phyloP scores from a whole-genome alignment of 92 coral and sea anemone genomes.

The Chrysogorgia sp. region DNA sequence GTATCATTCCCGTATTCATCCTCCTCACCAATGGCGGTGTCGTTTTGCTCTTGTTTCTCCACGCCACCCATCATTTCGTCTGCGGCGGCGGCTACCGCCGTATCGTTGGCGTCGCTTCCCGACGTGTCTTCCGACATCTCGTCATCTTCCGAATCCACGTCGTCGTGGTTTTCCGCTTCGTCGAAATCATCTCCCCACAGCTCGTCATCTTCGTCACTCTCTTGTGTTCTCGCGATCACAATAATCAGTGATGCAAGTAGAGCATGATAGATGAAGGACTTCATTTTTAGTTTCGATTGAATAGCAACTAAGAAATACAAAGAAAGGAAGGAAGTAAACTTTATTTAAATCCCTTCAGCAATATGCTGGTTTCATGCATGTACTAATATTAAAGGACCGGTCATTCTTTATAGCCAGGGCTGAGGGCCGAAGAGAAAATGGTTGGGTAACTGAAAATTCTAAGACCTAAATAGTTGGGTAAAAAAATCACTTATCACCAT shows the following conservation, averaged over 20 bases:
- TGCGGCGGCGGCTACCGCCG: not conserved
- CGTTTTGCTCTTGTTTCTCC: not conserved
- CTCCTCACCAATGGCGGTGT: not conserved
- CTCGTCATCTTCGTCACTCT: not conserved
- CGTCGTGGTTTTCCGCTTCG: not conserved
- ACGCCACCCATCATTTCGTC: not conserved
- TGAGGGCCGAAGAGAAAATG: too few relatives aligned
- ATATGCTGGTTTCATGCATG: too few relatives aligned
- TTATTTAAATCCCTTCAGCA: too few relatives aligned
- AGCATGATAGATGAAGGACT: not conserved
- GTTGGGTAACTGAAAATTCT: too few relatives aligned
- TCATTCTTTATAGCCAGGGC: too few relatives aligned
- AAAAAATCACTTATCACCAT: too few relatives aligned
- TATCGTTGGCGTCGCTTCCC: not conserved
- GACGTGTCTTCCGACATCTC: conserved; percentile 25
- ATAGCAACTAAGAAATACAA: not conserved
- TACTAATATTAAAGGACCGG: too few relatives aligned
- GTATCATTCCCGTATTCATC: not conserved
- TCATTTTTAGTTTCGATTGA: not conserved
- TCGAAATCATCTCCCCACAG: not conserved
- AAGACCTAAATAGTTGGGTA: too few relatives aligned
- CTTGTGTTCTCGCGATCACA: not conserved
- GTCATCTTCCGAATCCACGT: not conserved
- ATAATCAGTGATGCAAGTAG: not conserved
- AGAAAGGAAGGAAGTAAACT: too few relatives aligned